Evolutionary conservation across 2,888 invertebrate genomes (phyloP).

Genomic region (Clepsis dumicolana): DNA sequence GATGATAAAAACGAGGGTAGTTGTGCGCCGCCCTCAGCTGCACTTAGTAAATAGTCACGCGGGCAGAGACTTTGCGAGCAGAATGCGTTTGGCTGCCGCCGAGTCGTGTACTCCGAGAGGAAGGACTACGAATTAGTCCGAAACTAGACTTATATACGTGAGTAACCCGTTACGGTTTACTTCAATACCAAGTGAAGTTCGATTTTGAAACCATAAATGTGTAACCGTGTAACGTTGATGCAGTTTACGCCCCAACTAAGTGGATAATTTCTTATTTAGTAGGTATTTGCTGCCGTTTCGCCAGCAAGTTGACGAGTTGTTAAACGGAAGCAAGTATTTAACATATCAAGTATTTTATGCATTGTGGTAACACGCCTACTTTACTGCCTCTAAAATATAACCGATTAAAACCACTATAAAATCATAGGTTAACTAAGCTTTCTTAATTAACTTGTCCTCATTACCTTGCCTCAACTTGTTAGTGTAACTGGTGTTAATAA

Average conservation of each 20-base stretch:
- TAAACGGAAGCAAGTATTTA: slow-evolving; percentile 8
- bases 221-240: background rate
- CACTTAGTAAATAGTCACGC: too few species aligned
- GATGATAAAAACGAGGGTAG: too few species aligned
- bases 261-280: background rate
- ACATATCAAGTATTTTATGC: slow-evolving; percentile 7
- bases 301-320: background rate
- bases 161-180: too few species aligned
- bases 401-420: background rate
- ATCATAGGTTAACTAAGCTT: background rate
- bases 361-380: slow-evolving; percentile 5
- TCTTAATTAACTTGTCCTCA: slow-evolving; percentile 10
- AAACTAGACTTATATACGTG: too few species aligned
- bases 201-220: too few species aligned
- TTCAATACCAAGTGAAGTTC: too few species aligned
- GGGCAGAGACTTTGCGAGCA: too few species aligned
- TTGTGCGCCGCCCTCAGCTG: too few species aligned
- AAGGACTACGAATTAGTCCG: too few species aligned
- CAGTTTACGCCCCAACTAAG: background rate
- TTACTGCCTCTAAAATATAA: slow-evolving; percentile 1
- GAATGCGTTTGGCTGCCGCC: too few species aligned
- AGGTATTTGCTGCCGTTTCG: background rate
- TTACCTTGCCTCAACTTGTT: slow-evolving; percentile 54
- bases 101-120: too few species aligned
- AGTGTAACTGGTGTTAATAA: slow-evolving; percentile 66